Conservation (phyloP, 2,888 invertebrate genomes). For the Agriopis aurantiaria region DNA sequence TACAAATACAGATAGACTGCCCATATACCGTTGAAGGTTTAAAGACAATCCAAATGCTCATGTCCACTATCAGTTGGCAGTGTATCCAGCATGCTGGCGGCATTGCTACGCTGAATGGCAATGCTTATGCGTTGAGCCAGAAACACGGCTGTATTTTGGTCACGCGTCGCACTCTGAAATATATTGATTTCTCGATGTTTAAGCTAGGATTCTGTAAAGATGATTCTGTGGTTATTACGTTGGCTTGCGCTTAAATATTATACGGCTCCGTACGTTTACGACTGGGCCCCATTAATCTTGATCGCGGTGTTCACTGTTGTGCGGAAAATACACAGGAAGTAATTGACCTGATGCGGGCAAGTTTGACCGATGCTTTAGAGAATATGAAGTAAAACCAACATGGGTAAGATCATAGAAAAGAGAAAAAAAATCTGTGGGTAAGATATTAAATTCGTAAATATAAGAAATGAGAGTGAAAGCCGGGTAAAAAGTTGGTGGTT, state of each 20-base stretch:
- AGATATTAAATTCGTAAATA: neutral
- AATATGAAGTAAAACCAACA: conserved; percentile 33
- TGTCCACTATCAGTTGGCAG: no score
- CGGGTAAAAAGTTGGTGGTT: no score
- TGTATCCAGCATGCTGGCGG: no score
- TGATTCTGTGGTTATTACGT: conserved; percentile 41
- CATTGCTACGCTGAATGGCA: no score
- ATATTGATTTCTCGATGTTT: neutral
- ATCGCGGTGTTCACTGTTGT: conserved; percentile 42
- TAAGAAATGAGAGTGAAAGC: no score
- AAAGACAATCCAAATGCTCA: no score
- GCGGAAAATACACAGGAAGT: conserved; percentile 48
- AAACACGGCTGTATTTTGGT: no score
- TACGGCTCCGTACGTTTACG: conserved; percentile 51
- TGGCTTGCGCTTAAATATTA: conserved; percentile 51
- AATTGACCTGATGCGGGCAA: conserved; percentile 44
- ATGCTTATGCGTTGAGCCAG: neutral
- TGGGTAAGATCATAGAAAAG: no score
- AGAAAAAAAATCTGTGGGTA: no score
- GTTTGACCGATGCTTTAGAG: conserved; percentile 42
- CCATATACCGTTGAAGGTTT: no score
- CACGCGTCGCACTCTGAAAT: neutral
- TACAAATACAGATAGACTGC: no score
- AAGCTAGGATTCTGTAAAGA: conserved; percentile 12
- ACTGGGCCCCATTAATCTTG: conserved; percentile 50